Conservation (phyloP, 2,888 invertebrate genomes). For the Ichneumon xanthorius region DNA sequence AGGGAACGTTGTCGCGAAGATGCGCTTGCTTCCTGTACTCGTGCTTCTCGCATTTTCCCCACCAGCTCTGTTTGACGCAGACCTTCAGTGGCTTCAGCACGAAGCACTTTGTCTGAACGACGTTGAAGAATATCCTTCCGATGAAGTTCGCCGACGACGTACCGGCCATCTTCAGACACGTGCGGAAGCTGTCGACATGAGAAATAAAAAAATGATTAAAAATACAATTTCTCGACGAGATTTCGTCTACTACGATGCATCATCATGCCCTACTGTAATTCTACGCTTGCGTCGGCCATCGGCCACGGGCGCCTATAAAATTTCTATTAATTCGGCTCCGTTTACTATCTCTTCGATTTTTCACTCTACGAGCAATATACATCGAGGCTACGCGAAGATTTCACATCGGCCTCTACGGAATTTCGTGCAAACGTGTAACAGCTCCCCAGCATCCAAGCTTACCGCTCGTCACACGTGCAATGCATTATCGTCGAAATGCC, state of each 20-base stretch:
- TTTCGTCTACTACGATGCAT: neutral
- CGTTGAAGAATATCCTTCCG: constrained; percentile 97
- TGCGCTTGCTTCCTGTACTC: constrained; percentile 90
- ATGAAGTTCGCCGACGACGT: constrained; percentile 95
- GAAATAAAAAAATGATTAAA: constrained; percentile 38
- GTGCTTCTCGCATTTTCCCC: constrained; percentile 92
- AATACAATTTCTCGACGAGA: constrained; percentile 7
- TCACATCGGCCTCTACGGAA: neutral
- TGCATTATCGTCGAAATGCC: constrained; percentile 96
- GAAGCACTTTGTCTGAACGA: constrained; percentile 98
- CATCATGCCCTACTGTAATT: constrained; percentile 7
- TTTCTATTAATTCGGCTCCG: neutral
- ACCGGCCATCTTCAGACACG: constrained; percentile 95
- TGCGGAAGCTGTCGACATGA: constrained; percentile 91
- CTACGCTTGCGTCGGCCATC: neutral
- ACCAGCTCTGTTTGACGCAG: constrained; percentile 92
- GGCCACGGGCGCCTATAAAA: neutral
- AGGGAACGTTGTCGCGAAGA: constrained; percentile 90
- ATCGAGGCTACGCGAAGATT: neutral
- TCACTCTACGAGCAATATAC: neutral
- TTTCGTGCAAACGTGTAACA: constrained; percentile 38
- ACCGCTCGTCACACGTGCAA: constrained; percentile 97
- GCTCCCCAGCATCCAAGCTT: constrained; percentile 70
- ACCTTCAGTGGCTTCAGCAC: constrained; percentile 91
- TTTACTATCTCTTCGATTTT: neutral